Percentiles rank a stretch among this genome's conserved stretches.
These are phyloP conservation scores for Embidobia sp. DNA, from an alignment of 2,888 invertebrate species.

Conservation along the genomic window DNA sequence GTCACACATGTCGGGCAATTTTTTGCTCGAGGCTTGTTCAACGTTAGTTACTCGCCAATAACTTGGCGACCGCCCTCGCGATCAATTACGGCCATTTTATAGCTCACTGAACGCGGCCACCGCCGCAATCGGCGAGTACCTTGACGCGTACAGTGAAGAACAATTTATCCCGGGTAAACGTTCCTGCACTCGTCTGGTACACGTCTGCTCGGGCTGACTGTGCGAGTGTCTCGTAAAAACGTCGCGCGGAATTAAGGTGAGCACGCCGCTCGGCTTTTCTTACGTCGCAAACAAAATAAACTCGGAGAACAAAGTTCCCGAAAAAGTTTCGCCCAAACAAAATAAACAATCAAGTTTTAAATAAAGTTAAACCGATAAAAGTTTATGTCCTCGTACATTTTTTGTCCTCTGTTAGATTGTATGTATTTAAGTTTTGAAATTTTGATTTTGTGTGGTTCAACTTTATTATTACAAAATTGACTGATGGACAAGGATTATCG, in stretches of 20 bases:
- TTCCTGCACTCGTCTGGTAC: slow-evolving; percentile 66
- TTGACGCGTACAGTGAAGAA: slow-evolving; percentile 59
- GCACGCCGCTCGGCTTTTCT: slow-evolving; percentile 1
- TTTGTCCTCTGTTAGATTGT: too few species aligned
- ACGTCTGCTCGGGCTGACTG: slow-evolving; percentile 67
- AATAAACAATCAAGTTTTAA: too few species aligned
- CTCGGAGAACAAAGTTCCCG: not conserved
- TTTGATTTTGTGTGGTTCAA: too few species aligned
- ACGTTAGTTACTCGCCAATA: slow-evolving; percentile 28
- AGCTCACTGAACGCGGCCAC: slow-evolving; percentile 50
- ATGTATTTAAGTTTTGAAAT: too few species aligned
- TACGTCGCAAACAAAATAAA: not conserved
- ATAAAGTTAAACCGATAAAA: too few species aligned
- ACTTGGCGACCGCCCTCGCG: slow-evolving; percentile 35
- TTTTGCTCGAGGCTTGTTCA: slow-evolving; percentile 5
- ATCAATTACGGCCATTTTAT: slow-evolving; percentile 68
- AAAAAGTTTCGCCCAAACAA: not conserved
- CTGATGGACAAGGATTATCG: too few species aligned
- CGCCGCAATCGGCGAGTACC: slow-evolving; percentile 34
- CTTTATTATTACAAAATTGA: too few species aligned
- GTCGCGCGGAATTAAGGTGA: slow-evolving; percentile 39
- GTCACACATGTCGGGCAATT: not conserved
- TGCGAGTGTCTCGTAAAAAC: slow-evolving; percentile 43
- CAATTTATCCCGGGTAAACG: slow-evolving; percentile 69
- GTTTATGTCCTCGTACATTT: too few species aligned